Conservation (phyloP, 2,113 vertebrate species). For the Hystrix cristata region DNA sequence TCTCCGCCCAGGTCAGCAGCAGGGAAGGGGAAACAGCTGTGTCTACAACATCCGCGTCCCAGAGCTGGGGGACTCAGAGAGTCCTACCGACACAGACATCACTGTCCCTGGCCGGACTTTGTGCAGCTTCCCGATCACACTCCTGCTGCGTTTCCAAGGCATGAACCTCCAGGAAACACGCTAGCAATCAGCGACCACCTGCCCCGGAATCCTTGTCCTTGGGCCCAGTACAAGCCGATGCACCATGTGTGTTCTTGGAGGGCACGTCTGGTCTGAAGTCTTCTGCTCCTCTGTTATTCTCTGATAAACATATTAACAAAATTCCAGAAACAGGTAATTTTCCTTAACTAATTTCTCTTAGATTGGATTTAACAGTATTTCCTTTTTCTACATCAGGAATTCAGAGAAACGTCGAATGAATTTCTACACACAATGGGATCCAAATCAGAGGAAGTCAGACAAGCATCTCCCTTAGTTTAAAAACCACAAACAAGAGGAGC, state of each 20-base stretch:
- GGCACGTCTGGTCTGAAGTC: background rate
- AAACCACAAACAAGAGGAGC: no score
- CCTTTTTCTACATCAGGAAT: background rate
- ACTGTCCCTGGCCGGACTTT: background rate
- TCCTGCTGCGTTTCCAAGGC: background rate
- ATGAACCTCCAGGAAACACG: background rate
- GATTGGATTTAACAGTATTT: background rate
- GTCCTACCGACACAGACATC: background rate
- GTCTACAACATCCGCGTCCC: no score
- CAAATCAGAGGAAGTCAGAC: background rate
- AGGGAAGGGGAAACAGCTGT: background rate
- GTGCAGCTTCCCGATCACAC: background rate
- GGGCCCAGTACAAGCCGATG: background rate
- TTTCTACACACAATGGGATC: background rate
- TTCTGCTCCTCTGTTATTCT: background rate
- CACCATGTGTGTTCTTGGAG: rapidly evolving
- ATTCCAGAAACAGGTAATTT: background rate
- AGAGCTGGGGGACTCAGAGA: background rate
- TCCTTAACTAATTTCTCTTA: background rate
- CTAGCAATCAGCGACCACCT: background rate
- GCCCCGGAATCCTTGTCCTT: background rate
- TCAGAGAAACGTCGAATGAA: background rate
- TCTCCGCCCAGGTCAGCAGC: background rate
- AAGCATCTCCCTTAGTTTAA: no score
- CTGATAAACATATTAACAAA: background rate